Base-by-base conservation (phyloP, 2,797 vertebrate genomes). In the Crenuchus spilurus region DNA sequence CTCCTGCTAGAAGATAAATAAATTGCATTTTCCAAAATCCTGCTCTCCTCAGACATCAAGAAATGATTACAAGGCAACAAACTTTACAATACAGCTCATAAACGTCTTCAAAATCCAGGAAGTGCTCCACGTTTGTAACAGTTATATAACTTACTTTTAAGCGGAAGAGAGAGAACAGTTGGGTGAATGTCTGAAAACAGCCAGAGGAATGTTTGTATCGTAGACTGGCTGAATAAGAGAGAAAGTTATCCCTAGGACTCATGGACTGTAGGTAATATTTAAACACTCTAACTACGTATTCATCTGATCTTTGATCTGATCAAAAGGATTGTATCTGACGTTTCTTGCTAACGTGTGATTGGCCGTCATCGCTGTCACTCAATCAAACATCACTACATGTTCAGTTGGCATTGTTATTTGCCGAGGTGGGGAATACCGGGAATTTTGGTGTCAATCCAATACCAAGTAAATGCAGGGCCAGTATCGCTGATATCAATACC, bases 171-270 rank as follows among this genome's bases (percentile, higher is more conserved):
- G 42, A 16, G 44, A 51, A 9, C 9, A 16, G 11, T 31, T 2
- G 28, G n/a, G 33, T 74, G 2, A 5, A 0, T 1, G 16, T 31
- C 2, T 24, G 14, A n/a, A 52, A 13, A 26, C n/a, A 7, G 22
- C 6, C 11, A 1, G 44, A 51, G 35, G 18, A 61, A 60, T 26
- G 30, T 9, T 4, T 31, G 39, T 20, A 41, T 7, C 8, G 26
- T 41, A 7, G 33, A 70, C 2, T 51, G 18, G 42, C 5, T 44
- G 4, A 1, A 13, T 41, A 48, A 73, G 20, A 66, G 3, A 26
- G 14, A 16, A 6, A 49, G 28, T 57, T 64, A 79, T 46, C 44
- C 65, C 7, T 74, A 73, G 37, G 44, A 52, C 46, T 1, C 1
- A 6, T 42, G 5, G 10, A 11, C 10, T 0, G 2, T 24, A 13